Percentiles rank a stretch among this genome's conserved stretches.
phyloP scores from a whole-genome alignment of 2,888 invertebrate species.

The Timandra comae region DNA sequence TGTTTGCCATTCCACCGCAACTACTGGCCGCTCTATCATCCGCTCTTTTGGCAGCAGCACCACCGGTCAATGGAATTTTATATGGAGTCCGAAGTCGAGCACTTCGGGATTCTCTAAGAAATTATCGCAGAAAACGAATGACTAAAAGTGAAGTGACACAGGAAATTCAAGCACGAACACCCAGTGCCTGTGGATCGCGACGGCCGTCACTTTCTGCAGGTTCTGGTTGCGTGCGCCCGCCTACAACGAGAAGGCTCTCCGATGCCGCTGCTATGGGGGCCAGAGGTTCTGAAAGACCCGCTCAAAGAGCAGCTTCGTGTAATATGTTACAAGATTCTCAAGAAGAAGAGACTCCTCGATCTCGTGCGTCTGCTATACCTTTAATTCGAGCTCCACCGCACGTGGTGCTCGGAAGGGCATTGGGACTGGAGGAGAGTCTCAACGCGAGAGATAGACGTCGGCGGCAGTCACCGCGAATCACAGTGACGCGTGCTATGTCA shows the following conservation, averaged over 20 bases:
- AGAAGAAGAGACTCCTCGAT: slow-evolving; percentile 53
- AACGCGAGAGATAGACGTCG: slow-evolving; percentile 48
- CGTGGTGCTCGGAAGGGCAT: slow-evolving; percentile 77
- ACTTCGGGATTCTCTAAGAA: slow-evolving; percentile 82
- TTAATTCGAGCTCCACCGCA: slow-evolving; percentile 75
- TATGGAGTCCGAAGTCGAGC: slow-evolving; percentile 86
- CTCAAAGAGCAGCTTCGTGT: slow-evolving; percentile 81
- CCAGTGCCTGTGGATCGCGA: slow-evolving; percentile 85
- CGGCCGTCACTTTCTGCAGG: slow-evolving; percentile 82
- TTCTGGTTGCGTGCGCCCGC: slow-evolving; percentile 61
- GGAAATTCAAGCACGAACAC: slow-evolving; percentile 88
- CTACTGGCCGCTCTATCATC: slow-evolving; percentile 77
- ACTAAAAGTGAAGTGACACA: slow-evolving; percentile 87
- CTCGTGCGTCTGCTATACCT: slow-evolving; percentile 63
- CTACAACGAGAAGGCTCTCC: slow-evolving; percentile 58
- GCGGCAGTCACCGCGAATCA: slow-evolving; percentile 80
- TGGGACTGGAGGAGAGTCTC: slow-evolving; percentile 68
- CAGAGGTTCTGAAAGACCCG: slow-evolving; percentile 58
- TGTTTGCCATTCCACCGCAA: slow-evolving; percentile 51
- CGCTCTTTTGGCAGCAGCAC: slow-evolving; percentile 81
- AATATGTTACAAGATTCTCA: slow-evolving; percentile 81
- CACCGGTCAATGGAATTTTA: slow-evolving; percentile 84
- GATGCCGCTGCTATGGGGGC: slow-evolving; percentile 67
- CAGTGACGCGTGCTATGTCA: slow-evolving; percentile 84
- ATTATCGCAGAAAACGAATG: slow-evolving; percentile 86